Evolutionary conservation across 2,888 invertebrate genomes (phyloP).

Genomic region (Blastobasis lacticolella): DNA sequence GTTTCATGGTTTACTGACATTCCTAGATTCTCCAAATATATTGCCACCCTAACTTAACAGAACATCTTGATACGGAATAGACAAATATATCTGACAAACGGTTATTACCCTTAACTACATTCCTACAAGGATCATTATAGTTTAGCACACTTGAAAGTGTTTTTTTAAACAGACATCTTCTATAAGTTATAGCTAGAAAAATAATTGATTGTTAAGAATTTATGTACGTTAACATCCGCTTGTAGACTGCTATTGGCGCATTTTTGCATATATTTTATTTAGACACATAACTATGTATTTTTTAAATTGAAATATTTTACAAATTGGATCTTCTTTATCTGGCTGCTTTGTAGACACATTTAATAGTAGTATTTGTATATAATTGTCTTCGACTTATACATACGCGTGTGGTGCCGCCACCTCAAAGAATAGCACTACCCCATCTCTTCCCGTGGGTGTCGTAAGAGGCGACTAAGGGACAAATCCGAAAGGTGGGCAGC

Average conservation of each 20-base stretch:
- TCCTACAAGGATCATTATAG: background rate
- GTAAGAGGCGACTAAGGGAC: too few relatives aligned
- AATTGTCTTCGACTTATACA: too few relatives aligned
- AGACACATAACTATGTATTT: too few relatives aligned
- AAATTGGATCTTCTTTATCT: conserved; percentile 15
- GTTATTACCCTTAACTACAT: background rate
- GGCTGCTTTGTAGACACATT: too few relatives aligned
- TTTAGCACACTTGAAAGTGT: background rate
- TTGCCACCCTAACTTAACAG: background rate
- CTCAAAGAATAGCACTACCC: too few relatives aligned
- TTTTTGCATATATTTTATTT: too few relatives aligned
- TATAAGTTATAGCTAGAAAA: background rate
- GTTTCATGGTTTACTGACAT: too few relatives aligned
- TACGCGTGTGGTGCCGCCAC: too few relatives aligned
- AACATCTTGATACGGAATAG: background rate
- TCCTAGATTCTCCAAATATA: too few relatives aligned
- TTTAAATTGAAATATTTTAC: conserved; percentile 24
- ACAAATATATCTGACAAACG: background rate
- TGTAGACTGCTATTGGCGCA: background rate
- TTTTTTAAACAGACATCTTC: background rate
- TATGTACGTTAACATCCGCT: conserved; percentile 2
- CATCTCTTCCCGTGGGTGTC: too few relatives aligned
- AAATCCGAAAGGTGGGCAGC: too few relatives aligned
- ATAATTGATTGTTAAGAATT: conserved; percentile 4
- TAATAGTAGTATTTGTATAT: too few relatives aligned